phyloP scores from a whole-genome alignment of 2,888 invertebrate genomes.

The Nemotelus pantherinus region DNA sequence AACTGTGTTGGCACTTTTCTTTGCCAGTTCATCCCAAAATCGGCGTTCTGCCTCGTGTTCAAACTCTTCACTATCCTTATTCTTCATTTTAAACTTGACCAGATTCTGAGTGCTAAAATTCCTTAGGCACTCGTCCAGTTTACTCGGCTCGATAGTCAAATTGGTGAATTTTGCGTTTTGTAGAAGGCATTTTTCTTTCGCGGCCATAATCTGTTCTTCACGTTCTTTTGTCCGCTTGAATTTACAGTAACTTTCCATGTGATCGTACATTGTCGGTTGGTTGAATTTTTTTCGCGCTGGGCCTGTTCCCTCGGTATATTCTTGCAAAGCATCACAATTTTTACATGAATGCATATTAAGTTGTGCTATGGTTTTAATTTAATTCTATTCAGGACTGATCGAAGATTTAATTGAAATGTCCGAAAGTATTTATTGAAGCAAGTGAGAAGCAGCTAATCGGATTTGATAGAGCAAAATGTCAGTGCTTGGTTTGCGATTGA shows the following conservation, averaged over 20 bases:
- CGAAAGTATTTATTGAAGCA: neutral
- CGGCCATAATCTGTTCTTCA: conserved; percentile 48
- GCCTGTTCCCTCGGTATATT: conserved; percentile 52
- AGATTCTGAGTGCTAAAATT: conserved; percentile 53
- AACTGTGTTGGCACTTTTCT: conserved; percentile 29
- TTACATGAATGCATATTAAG: conserved; percentile 53
- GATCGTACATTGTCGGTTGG: conserved; percentile 57
- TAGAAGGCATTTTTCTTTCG: conserved; percentile 52
- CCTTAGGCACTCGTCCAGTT: conserved; percentile 51
- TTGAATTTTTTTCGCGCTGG: conserved; percentile 52
- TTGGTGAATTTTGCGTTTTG: conserved; percentile 55
- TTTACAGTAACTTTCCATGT: conserved; percentile 54
- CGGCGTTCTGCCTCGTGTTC: conserved; percentile 34
- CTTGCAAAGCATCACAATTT: conserved; percentile 55
- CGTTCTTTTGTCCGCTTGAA: conserved; percentile 53
- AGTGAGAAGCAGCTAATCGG: neutral
- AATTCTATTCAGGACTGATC: no score
- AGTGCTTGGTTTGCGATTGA: no score
- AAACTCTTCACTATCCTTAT: conserved; percentile 38
- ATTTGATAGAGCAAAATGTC: neutral
- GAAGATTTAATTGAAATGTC: no score
- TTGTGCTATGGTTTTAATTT: neutral
- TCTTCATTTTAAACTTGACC: conserved; percentile 51
- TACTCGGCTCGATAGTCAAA: conserved; percentile 48
- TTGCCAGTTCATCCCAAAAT: neutral